A percentile compares a stretch with the other conserved stretches of the same genome.
phyloP scores from a whole-genome alignment of 2,113 vertebrate genomes.

The Rynchops niger region DNA sequence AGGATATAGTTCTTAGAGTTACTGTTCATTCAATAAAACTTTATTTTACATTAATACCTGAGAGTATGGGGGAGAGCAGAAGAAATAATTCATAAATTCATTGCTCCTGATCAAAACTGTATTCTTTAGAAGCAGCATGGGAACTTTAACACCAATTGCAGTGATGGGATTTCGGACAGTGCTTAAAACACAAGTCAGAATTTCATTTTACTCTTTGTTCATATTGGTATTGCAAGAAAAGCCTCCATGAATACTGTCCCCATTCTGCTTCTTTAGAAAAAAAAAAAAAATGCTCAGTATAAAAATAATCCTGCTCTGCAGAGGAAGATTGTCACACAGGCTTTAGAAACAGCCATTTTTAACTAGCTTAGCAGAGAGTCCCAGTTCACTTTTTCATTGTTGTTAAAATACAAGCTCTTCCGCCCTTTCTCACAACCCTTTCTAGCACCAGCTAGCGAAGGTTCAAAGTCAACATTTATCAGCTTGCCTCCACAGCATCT shows the following conservation, averaged over 20 bases:
- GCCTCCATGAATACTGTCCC: background rate
- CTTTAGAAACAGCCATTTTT: background rate
- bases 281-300: background rate
- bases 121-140: background rate
- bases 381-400: background rate
- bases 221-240: background rate
- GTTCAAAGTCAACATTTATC: background rate
- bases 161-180: background rate
- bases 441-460: background rate
- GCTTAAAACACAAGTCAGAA: background rate
- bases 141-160: background rate
- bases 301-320: slow-evolving; percentile 37
- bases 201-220: background rate
- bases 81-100: background rate
- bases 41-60: slow-evolving; percentile 42
- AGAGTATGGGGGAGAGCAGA: background rate
- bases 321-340: background rate
- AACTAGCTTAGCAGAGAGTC: background rate
- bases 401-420: background rate
- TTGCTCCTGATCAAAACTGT: background rate
- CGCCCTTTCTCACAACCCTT: background rate
- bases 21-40: background rate
- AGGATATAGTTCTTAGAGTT: background rate
- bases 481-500: background rate
- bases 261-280: background rate